These are phyloP conservation scores for Lamprologus tigripictilis DNA, from an alignment of 2,113 vertebrate species.

Conservation along the genomic window DNA sequence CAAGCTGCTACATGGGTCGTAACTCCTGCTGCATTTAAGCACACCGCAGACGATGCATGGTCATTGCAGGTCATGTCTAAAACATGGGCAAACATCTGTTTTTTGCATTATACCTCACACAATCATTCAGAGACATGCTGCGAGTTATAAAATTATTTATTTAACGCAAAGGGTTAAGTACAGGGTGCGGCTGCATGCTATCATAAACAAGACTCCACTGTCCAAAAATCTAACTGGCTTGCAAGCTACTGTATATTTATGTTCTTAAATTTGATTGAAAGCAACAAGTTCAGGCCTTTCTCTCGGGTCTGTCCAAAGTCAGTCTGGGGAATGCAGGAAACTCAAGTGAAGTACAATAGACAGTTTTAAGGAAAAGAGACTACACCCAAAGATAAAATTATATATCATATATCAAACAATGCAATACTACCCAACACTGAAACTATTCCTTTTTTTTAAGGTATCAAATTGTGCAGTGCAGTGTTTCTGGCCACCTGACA, in stretches of 20 bases:
- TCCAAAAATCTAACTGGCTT: not conserved
- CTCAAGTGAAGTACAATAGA: not conserved
- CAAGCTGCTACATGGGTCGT: not conserved
- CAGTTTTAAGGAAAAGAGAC: not conserved
- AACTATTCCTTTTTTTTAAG: not conserved
- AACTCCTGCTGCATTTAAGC: not conserved
- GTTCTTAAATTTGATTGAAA: conserved; percentile 25
- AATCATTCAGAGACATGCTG: not conserved
- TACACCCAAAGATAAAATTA: not conserved
- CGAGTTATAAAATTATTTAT: conserved; percentile 9
- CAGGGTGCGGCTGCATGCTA: conserved; percentile 4
- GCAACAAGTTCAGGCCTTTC: conserved; percentile 10
- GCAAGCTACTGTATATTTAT: conserved; percentile 21
- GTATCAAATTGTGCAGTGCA: not conserved
- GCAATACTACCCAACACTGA: not conserved
- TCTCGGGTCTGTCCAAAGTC: not conserved
- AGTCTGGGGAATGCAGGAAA: not conserved
- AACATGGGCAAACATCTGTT: not conserved
- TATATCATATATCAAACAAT: not conserved
- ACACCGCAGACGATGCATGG: not conserved
- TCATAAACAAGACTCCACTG: not conserved
- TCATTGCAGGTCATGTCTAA: not conserved
- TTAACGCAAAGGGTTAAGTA: not conserved
- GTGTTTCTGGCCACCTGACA: conserved; percentile 27
- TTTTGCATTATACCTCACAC: not conserved